A percentile compares a stretch with the other conserved stretches of the same genome.
These are phyloP conservation scores for Leptothorax acervorum DNA, from an alignment of 2,888 invertebrate genomes.

Conservation along the genomic window DNA sequence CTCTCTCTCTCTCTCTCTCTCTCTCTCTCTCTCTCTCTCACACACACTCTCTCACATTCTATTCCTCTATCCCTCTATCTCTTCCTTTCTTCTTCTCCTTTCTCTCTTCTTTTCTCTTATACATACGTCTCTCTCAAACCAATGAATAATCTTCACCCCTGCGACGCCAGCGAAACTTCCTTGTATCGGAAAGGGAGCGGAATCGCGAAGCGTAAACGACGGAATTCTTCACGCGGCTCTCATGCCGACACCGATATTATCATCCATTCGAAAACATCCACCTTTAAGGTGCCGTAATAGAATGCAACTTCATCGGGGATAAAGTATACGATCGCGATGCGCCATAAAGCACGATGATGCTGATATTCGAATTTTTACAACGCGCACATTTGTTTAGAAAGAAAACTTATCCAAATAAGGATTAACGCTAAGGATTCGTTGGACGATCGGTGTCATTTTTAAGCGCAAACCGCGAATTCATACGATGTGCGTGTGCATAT, in stretches of 20 bases:
- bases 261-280: constrained; percentile 20
- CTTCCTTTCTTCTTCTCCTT: not conserved
- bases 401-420: not conserved
- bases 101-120: constrained; percentile 13
- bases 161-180: constrained; percentile 8
- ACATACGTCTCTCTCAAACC: not conserved
- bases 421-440: not conserved
- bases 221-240: constrained; percentile 40
- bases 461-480: not conserved
- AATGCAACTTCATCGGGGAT: not conserved
- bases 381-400: not conserved
- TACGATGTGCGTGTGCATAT: not conserved
- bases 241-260: constrained; percentile 1
- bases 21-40: constrained; percentile 23
- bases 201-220: constrained; percentile 32
- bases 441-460: not conserved
- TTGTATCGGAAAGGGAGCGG: not conserved
- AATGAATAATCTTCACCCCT: constrained; percentile 27
- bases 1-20: constrained; percentile 36
- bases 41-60: constrained; percentile 31
- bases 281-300: constrained; percentile 14
- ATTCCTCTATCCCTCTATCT: not conserved
- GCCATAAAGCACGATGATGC: not conserved
- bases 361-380: not conserved
- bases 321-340: not conserved